Conservation (phyloP, 2,888 invertebrate species). For the Caenorhabditis sinica region DNA sequence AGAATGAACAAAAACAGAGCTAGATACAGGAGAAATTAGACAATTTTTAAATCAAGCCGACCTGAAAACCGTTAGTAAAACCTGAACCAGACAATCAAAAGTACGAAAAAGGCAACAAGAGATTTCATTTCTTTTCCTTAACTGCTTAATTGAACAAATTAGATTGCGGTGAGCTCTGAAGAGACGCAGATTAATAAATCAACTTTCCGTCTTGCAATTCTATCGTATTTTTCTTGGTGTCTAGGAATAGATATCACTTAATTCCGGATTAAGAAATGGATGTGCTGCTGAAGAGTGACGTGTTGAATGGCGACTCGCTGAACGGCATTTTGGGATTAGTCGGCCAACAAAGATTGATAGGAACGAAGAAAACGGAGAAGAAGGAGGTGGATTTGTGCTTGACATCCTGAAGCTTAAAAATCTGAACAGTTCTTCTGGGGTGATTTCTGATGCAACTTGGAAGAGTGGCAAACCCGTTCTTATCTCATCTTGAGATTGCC, state of each 20-base stretch:
- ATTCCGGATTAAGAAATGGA: constrained; percentile 46
- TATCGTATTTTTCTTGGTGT: constrained; percentile 27
- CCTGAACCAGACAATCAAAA: constrained; percentile 31
- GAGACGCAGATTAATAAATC: constrained; percentile 59
- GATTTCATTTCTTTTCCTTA: constrained; percentile 11
- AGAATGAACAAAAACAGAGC: too few species aligned
- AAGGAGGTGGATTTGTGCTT: constrained; percentile 5
- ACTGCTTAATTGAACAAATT: constrained; percentile 59
- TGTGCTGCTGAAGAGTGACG: constrained; percentile 29
- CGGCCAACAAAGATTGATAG: constrained; percentile 12
- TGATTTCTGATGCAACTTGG: background rate
- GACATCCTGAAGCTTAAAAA: background rate
- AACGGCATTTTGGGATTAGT: constrained; percentile 33
- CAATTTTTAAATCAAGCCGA: too few species aligned
- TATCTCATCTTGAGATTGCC: constrained; percentile 13
- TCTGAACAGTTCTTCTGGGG: background rate
- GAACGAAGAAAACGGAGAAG: background rate
- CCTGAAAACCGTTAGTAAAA: too few species aligned
- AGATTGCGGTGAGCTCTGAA: constrained; percentile 11
- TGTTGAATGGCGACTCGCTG: background rate
- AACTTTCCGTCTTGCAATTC: constrained; percentile 21
- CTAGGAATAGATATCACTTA: constrained; percentile 46
- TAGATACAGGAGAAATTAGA: too few species aligned
- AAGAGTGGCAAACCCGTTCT: background rate
- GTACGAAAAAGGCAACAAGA: constrained; percentile 39